Base-by-base conservation (phyloP, 2,113 vertebrate genomes). In the Clinocottus analis region DNA sequence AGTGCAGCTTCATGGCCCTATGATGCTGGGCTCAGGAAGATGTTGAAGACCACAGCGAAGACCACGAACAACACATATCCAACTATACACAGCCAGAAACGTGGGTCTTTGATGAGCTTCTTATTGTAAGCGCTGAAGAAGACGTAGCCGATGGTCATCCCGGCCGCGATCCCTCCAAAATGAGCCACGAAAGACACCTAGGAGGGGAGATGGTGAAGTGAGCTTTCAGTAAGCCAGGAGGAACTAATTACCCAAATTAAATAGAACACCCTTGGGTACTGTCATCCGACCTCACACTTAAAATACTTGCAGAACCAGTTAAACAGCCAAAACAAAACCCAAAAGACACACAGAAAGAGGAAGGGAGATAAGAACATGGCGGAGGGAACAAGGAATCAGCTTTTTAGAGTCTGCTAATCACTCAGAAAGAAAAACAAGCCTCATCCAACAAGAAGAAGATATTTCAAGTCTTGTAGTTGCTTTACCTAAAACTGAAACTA, bases 111-210 rank as follows among this genome's bases (percentile, higher is more conserved):
- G 25, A 97, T 91, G 5, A 98, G 91, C 49, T 95, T 94, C 76
- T 93, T 83, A 89, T 96, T 92, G 90, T 96, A 98, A 74, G 86
- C 95, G 69, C 95, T 97, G 87, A 98, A 98, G 89, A 98, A 97
- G 13, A 96, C 95, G 53, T 97, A 98, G 60, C 97, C 97, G 17
- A 98, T 85, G 41, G 96, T 96, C 96, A 98, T 97, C n/a, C 97
- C 97, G 6, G 97, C 96, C 37, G 96, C 86, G 17, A 96, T 95
- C 0, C 97, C 97, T 7, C 94, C 97, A 31, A 98, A 94, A 80
- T 98, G 97, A 80, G 97, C 97, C 72, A 97, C 96, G 70, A 98
- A 97, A 31, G 97, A 98, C 51, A 98, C 97, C 97, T 98, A 62
- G 69, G 72, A 70, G 62, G 43, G 72, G 7, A 55, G 51, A 41